A percentile compares a stretch with the other conserved stretches of the same genome.
Conservation (phyloP, 1,140 invertebrate genomes). For the Zelostemma sp. region DNA sequence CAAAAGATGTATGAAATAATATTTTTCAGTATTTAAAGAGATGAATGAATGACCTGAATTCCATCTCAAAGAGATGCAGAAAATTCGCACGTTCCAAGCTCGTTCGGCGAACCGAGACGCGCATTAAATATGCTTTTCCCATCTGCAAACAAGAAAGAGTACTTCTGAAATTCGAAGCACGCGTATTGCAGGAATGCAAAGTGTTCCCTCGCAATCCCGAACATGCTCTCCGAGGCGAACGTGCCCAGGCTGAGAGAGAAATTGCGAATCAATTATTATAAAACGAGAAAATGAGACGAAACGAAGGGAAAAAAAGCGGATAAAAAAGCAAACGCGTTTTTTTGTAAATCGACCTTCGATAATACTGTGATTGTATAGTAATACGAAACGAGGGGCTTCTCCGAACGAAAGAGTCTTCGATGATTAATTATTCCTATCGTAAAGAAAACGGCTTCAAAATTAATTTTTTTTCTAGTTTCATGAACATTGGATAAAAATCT, state of each 20-base stretch:
- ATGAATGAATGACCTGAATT: not conserved
- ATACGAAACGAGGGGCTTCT: conserved; percentile 46
- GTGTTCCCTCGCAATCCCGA: conserved; percentile 16
- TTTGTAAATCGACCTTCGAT: conserved; percentile 44
- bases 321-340: too few relatives aligned
- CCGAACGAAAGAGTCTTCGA: conserved; percentile 35
- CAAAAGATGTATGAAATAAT: conserved; percentile 2
- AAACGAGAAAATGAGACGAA: conserved; percentile 17
- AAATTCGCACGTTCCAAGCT: not conserved
- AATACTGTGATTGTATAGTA: conserved; percentile 48
- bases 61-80: not conserved
- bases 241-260: conserved; percentile 13
- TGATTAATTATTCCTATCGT: too few relatives aligned
- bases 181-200: conserved; percentile 41
- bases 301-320: conserved; percentile 25
- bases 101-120: not conserved
- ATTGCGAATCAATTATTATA: conserved; percentile 4
- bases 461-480: too few relatives aligned
- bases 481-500: too few relatives aligned
- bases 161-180: conserved; percentile 40
- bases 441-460: too few relatives aligned
- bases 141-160: conserved; percentile 26
- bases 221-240: conserved; percentile 1
- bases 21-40: not conserved
- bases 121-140: conserved; percentile 34